These are phyloP conservation scores for Antedon mediterranea DNA, from an alignment of 53 echinoderm and acorn worm species.

Conservation along the genomic window DNA sequence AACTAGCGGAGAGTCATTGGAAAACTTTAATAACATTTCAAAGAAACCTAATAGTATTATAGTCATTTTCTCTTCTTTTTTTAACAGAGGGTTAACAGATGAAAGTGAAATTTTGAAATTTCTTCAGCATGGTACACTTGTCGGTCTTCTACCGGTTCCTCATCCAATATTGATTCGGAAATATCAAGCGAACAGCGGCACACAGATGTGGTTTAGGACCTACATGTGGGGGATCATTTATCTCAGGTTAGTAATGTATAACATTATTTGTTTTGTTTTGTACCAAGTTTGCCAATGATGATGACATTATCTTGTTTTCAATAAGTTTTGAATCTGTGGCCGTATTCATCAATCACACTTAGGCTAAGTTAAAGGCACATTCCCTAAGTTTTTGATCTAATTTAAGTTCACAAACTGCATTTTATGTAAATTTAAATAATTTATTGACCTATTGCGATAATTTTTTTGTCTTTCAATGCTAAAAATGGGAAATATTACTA, in stretches of 20 bases:
- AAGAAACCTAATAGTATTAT: background rate
- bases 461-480: too few relatives aligned
- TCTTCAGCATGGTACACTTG: conserved; percentile 96
- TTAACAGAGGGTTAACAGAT: conserved; percentile 78
- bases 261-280: too few relatives aligned
- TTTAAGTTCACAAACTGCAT: too few relatives aligned
- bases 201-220: conserved; percentile 94
- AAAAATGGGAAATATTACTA: too few relatives aligned
- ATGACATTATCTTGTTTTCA: too few relatives aligned
- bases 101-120: conserved; percentile 98
- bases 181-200: conserved; percentile 98
- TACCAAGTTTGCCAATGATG: too few relatives aligned
- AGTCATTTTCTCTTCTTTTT: background rate
- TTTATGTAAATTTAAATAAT: too few relatives aligned
- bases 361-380: too few relatives aligned
- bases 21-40: background rate
- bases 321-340: too few relatives aligned
- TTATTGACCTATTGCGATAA: too few relatives aligned
- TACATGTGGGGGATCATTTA: conserved; percentile 99
- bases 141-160: conserved; percentile 87
- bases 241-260: conserved; percentile 82
- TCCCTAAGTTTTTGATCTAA: too few relatives aligned
- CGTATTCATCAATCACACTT: too few relatives aligned
- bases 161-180: conserved; percentile 97
- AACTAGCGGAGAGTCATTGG: background rate